Evolutionary conservation across 2,113 vertebrate species (phyloP).

Genomic region (Castor canadensis): DNA sequence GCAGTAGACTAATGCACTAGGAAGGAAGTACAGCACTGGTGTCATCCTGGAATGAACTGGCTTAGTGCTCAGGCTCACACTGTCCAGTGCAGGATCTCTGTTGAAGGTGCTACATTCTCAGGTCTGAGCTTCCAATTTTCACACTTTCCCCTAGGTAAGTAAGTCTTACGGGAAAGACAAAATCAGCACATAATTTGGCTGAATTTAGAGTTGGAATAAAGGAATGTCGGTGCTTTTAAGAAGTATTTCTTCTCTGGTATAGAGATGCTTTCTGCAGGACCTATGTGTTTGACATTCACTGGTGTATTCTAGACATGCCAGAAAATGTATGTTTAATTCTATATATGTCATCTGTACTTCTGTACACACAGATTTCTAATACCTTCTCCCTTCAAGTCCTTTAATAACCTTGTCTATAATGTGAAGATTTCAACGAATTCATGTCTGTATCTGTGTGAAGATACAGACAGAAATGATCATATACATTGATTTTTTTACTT

Average conservation of each 20-base stretch:
- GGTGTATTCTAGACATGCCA: not conserved
- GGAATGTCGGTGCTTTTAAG: not conserved
- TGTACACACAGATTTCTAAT: not conserved
- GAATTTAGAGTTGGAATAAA: conserved; percentile 30
- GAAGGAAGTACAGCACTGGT: not conserved
- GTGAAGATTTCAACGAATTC: not conserved
- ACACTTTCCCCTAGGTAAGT: not conserved
- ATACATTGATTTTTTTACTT: conserved; percentile 15
- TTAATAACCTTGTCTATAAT: not conserved
- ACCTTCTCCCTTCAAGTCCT: not conserved
- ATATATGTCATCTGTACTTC: not conserved
- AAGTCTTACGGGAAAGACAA: not conserved
- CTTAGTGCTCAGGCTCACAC: not conserved
- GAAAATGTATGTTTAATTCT: conserved; percentile 1
- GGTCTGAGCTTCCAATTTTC: not conserved
- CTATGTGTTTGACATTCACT: not conserved
- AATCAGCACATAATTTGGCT: conserved; percentile 9
- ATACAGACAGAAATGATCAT: too few relatives aligned
- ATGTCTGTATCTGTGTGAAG: too few relatives aligned
- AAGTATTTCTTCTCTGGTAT: not conserved
- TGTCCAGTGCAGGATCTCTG: not conserved
- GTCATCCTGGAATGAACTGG: not conserved
- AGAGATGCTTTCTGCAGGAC: not conserved
- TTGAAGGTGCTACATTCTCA: not conserved
- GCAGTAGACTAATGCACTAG: not conserved